Percentiles rank a stretch among this genome's conserved stretches.
phyloP scores from a whole-genome alignment of 2,888 invertebrate species.

The Limnephilus rhombicus region DNA sequence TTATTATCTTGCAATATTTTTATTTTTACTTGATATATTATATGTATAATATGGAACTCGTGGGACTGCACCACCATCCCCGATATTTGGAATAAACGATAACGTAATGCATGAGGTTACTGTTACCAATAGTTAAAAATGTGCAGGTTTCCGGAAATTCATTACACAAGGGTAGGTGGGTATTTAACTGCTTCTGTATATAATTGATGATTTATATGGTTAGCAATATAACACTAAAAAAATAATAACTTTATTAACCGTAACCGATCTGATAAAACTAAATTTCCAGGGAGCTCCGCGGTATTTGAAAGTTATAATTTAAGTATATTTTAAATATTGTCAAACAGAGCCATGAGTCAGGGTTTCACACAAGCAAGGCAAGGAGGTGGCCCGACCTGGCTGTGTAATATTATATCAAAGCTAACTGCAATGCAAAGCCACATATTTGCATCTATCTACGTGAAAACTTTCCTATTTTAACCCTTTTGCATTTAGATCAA shows the following conservation, averaged over 20 bases:
- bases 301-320: background rate
- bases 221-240: too few species aligned
- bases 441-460: constrained; percentile 64
- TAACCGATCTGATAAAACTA: background rate
- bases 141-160: too few species aligned
- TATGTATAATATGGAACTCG: too few species aligned
- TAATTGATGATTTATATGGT: too few species aligned
- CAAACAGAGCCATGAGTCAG: background rate
- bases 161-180: too few species aligned
- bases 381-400: constrained; percentile 39
- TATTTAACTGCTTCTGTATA: too few species aligned
- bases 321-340: background rate
- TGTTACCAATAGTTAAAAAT: too few species aligned
- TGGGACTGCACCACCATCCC: too few species aligned
- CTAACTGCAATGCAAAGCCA: constrained; percentile 57
- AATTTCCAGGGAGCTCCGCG: background rate
- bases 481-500: constrained; percentile 62
- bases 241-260: background rate
- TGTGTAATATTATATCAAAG: constrained; percentile 42
- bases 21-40: too few species aligned
- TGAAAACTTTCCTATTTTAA: constrained; percentile 59
- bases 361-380: constrained; percentile 38
- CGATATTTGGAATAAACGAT: too few species aligned
- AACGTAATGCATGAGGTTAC: too few species aligned
- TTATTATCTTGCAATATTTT: too few species aligned